phyloP scores from a whole-genome alignment of 2,113 vertebrate species.

The Odontophorus gujanensis region DNA sequence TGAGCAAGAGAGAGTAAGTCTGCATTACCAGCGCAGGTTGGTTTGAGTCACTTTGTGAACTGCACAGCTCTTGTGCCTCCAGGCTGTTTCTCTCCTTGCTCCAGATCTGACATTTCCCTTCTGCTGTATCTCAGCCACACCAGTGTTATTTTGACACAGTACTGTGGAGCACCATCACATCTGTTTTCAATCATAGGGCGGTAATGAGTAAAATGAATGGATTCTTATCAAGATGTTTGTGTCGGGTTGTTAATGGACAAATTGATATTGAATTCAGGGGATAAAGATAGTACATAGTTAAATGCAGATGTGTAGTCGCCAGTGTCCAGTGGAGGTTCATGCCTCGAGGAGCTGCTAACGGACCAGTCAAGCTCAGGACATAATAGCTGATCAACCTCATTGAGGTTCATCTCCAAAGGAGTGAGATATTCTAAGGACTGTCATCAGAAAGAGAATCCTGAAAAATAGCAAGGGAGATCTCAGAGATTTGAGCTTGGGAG shows the following conservation, averaged over 20 bases:
- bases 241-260: neutral
- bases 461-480: neutral
- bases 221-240: neutral
- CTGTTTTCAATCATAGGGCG: neutral
- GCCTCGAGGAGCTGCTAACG: neutral
- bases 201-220: neutral
- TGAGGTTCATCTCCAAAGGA: neutral
- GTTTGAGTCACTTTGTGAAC: neutral
- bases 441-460: neutral
- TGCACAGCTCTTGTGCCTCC: neutral
- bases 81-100: neutral
- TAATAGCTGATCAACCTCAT: neutral
- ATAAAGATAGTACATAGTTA: neutral
- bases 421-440: neutral
- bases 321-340: neutral
- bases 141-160: neutral
- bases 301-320: neutral
- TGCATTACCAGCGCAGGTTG: neutral
- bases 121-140: neutral
- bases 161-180: accelerated
- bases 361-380: neutral
- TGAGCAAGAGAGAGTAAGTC: neutral
- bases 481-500: neutral
- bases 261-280: neutral
- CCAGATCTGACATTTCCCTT: neutral